These are phyloP conservation scores for Hormaphis cornu DNA, from an alignment of 1,140 invertebrate genomes.

Conservation along the genomic window DNA sequence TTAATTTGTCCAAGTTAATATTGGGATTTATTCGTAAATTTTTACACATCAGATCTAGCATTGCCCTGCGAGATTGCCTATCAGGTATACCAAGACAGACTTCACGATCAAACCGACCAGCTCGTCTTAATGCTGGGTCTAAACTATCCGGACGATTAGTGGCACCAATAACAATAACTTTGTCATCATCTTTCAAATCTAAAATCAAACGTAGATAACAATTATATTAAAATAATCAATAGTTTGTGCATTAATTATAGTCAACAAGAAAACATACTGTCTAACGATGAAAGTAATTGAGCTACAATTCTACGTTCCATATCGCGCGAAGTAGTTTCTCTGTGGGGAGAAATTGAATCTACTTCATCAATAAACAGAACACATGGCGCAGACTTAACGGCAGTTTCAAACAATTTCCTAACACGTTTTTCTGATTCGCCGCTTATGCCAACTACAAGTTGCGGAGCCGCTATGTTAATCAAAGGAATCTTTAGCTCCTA, in stretches of 20 bases:
- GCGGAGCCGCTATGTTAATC: constrained; percentile 77
- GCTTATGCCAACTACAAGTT: constrained; percentile 87
- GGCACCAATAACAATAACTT: constrained; percentile 84
- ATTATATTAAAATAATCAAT: neutral
- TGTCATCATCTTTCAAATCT: constrained; percentile 51
- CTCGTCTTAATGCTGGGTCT: constrained; percentile 82
- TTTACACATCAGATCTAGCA: constrained; percentile 60
- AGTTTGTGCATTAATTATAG: neutral
- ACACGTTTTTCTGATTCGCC: constrained; percentile 92
- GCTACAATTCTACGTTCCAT: constrained; percentile 93
- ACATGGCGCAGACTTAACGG: constrained; percentile 62
- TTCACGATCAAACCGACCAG: constrained; percentile 88
- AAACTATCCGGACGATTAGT: constrained; percentile 88
- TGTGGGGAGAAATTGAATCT: constrained; percentile 76
- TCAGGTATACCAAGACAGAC: constrained; percentile 89
- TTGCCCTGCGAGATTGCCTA: constrained; percentile 63
- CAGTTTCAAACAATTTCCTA: constrained; percentile 80
- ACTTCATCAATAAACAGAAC: constrained; percentile 92
- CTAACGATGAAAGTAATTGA: constrained; percentile 78
- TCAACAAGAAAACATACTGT: constrained; percentile 49
- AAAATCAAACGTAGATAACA: constrained; percentile 15
- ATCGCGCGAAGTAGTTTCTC: constrained; percentile 79
- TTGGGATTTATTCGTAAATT: constrained; percentile 57
- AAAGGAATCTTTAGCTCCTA: constrained; percentile 63
- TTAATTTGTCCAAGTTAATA: constrained; percentile 62